These are phyloP conservation scores for Heliocidaris erythrogramma DNA, from an alignment of 35 echinoderm and acorn worm genomes.

Conservation along the genomic window DNA sequence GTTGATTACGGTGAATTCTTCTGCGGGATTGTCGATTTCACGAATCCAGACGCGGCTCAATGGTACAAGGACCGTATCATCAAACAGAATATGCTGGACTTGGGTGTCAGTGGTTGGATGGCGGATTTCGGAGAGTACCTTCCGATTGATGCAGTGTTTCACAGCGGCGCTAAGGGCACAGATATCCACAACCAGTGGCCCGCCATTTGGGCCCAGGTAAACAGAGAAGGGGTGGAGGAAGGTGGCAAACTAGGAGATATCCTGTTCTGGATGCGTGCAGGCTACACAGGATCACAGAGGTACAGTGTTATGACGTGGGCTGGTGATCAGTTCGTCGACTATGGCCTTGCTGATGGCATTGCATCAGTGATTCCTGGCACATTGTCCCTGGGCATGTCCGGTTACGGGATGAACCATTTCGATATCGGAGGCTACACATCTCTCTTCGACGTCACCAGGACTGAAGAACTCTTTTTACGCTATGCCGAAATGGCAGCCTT, in stretches of 20 bases:
- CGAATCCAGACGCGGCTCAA: constrained; percentile 71
- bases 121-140: constrained; percentile 98
- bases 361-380: constrained; percentile 91
- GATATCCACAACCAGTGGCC: constrained; percentile 94
- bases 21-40: constrained; percentile 93
- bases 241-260: constrained; percentile 80
- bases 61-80: constrained; percentile 95
- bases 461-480: constrained; percentile 88
- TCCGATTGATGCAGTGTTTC: constrained; percentile 88
- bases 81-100: constrained; percentile 84
- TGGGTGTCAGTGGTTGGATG: constrained; percentile 98
- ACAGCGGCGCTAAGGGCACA: constrained; percentile 62
- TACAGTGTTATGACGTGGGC: constrained; percentile 86
- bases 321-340: constrained; percentile 92
- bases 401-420: constrained; percentile 86
- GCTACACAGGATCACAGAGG: constrained; percentile 82
- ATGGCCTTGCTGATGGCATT: constrained; percentile 81
- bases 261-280: constrained; percentile 96
- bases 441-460: constrained; percentile 79
- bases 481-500: constrained; percentile 94
- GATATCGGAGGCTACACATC: constrained; percentile 96
- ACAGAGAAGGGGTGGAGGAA: constrained; percentile 85
- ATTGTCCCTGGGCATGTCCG: constrained; percentile 82
- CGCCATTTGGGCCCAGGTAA: constrained; percentile 85
- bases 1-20: constrained; percentile 95